Conservation (phyloP, 1,140 invertebrate genomes). For the Drosophila kanapiae region DNA sequence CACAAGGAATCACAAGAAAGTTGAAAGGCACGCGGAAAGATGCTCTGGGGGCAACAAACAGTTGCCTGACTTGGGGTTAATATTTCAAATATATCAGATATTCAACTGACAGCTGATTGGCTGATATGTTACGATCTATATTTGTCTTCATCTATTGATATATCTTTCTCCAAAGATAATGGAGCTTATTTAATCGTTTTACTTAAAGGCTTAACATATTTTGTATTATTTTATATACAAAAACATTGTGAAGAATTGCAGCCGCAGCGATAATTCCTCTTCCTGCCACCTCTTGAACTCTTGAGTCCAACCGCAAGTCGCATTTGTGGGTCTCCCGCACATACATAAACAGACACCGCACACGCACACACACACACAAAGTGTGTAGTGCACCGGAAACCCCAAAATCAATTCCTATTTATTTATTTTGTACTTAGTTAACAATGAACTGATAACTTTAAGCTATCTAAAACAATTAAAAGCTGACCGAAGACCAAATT, state of each 20-base stretch:
- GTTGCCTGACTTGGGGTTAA: not conserved
- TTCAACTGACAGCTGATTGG: too few species aligned
- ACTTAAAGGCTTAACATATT: too few species aligned
- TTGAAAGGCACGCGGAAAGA: not conserved
- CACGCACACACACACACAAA: not conserved
- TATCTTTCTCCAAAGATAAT: too few species aligned
- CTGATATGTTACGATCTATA: too few species aligned
- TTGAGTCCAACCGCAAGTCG: constrained; percentile 25
- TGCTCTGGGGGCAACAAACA: not conserved
- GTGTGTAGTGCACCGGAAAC: constrained; percentile 33
- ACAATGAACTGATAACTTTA: not conserved
- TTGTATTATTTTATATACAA: not conserved
- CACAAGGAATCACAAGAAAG: not conserved
- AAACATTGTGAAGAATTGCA: not conserved
- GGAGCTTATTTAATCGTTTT: too few species aligned
- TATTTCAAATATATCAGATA: not conserved
- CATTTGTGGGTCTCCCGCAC: constrained; percentile 16
- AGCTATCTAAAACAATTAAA: not conserved
- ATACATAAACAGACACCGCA: not conserved
- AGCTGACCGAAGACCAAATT: not conserved
- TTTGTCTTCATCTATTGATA: too few species aligned
- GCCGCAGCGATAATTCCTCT: constrained; percentile 3
- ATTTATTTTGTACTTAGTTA: not conserved
- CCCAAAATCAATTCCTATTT: constrained; percentile 15
- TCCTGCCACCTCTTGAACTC: constrained; percentile 7